These are phyloP conservation scores for Dicaeum eximium DNA, from an alignment of 2,113 vertebrate genomes.

Conservation along the genomic window DNA sequence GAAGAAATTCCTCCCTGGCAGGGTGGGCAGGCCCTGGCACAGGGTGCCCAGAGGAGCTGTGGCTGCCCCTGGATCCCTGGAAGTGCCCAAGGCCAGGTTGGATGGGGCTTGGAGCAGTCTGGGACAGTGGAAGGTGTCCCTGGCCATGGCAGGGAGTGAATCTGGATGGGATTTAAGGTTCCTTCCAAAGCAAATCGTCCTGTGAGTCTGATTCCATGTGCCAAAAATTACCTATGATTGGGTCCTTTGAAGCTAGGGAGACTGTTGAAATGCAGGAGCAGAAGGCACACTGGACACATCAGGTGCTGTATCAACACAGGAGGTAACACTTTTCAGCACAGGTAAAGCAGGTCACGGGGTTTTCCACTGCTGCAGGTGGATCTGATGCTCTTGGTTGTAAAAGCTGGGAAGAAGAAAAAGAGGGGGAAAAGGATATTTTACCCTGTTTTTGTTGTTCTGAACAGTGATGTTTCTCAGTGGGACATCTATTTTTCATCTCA, in stretches of 20 bases:
- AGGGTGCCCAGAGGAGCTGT: background rate
- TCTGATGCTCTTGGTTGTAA: background rate
- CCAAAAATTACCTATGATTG: background rate
- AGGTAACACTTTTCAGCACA: background rate
- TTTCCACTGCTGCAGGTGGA: background rate
- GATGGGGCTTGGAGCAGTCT: background rate
- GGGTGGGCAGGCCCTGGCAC: background rate
- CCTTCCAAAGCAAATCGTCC: background rate
- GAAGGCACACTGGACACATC: background rate
- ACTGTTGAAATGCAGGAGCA: background rate
- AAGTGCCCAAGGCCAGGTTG: background rate
- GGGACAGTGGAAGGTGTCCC: background rate
- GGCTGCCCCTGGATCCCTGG: background rate
- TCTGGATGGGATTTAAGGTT: rapidly evolving
- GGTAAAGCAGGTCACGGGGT: background rate
- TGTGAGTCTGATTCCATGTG: background rate
- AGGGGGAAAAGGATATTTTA: background rate
- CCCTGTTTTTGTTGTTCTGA: background rate
- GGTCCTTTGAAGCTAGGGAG: background rate
- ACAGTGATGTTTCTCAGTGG: background rate
- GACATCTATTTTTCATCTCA: background rate
- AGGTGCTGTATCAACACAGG: background rate
- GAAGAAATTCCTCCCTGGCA: background rate
- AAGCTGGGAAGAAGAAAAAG: background rate
- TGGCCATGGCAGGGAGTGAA: background rate